Evolutionary conservation across 2,888 invertebrate genomes (phyloP), one percentile per base, ranked within the genome.

Genomic region (Incurvaria masculella): DNA sequence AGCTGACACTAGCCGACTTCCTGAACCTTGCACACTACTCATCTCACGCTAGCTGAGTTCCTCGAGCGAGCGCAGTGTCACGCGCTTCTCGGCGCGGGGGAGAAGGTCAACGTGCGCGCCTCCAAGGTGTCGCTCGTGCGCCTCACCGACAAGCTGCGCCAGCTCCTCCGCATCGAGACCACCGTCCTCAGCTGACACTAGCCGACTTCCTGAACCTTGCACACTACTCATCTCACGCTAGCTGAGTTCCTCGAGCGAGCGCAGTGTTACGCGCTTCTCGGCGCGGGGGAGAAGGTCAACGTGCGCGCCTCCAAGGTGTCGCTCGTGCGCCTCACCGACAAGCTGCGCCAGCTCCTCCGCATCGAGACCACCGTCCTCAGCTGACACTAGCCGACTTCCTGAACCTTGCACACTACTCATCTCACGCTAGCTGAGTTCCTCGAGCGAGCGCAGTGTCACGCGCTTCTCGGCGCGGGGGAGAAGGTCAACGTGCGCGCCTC

Each of bases 321-420:
- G 46, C 83, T 93, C 49, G 86, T 94, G 55, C 85, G 88, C 64
- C 91, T 92, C 74, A 92, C 91, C 58, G 91, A 92, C 61, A 88
- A 86, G 66, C 88, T 94, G 56, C 83, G 85, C 60, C 87, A 89
- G 70, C 81, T 93, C 64, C 81, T 93, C 89, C 90, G 88, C 65
- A 88, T 92, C 50, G 91, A 92, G 72, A 86, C 86, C 53, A 84
- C 88, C 55, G 72, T 85, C 55, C 84, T 91, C 69, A 81, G 83
- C 75, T 82, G 83, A 80, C 81, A 81, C 52, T 61, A 62, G 50
- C 44, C 55, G 26, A 49, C 48, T n/a, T n/a, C n/a, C n/a, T n/a
- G n/a, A n/a, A n/a, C n/a, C n/a, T n/a, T n/a, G n/a, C n/a, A n/a
- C n/a, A n/a, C n/a, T n/a, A n/a, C n/a, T n/a, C n/a, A n/a, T n/a